Evolutionary conservation across 1,140 invertebrate species (phyloP), one percentile per base, ranked within the genome.

Genomic region (Adelges cooleyi): DNA sequence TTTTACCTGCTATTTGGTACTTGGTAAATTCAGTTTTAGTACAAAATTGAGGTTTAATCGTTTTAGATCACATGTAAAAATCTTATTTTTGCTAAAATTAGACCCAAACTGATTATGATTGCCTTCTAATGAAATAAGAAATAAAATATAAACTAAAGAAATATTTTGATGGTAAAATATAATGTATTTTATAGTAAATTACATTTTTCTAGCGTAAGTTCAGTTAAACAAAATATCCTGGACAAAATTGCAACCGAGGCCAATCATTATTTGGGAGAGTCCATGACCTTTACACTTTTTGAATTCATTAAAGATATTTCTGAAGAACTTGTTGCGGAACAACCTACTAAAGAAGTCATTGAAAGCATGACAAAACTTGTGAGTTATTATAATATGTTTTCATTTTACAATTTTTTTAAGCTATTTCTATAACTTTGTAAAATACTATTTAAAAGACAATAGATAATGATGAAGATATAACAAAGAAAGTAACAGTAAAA

Each of bases 201-300:
- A 50, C 49, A 50, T 65, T 2, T 22, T 33, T 77, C 68, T 71
- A 92, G 89, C 75, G 73, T 86, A 52, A 77, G 80, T 67, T 70
- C 77, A 17, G 83, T 90, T 1, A 93, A 92, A 77, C 77, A 81
- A 68, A 69, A 77, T 18, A 83, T 90, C 0, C 92, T 91, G 76
- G 76, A 83, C 49, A 85, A 83, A 72, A 84, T 92, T 66, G 73
- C 81, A 17, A 71, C 78, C 8, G 89, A 93, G 75, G 86, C 86
- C 0, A 80, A 86, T 33, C 82, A 86, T 68, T 88, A 86, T 80
- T 67, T 94, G 20, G 93, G 90, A 11, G 86, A 84, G 76, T 88
- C 90, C 38, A 94, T 95, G 90, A 96, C 92, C 1, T 97, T 93
- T 72, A 90, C 91, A 3, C 73, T 97, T 33, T 92, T 97, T 77